These are phyloP conservation scores for Leguminivora glycinivorella DNA, from an alignment of 1,140 invertebrate species.

Conservation along the genomic window DNA sequence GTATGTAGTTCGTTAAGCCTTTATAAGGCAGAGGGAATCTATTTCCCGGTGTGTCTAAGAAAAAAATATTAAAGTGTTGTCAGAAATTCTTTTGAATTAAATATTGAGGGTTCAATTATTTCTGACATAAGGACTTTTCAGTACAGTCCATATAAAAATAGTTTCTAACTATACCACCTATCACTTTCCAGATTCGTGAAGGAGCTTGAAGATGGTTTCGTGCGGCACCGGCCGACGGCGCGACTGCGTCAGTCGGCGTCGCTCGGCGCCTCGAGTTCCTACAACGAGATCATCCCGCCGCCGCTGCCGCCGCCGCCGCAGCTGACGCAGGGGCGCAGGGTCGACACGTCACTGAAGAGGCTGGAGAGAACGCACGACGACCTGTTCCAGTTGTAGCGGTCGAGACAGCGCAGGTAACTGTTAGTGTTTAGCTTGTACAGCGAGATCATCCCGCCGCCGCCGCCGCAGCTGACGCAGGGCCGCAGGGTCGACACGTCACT, in stretches of 20 bases:
- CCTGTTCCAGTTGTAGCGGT: constrained; percentile 93
- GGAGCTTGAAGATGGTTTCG: constrained; percentile 78
- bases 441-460: constrained; percentile 71
- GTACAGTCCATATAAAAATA: not conserved
- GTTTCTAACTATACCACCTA: not conserved
- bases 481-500: constrained; percentile 87
- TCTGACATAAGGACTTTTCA: no score
- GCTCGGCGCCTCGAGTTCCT: constrained; percentile 69
- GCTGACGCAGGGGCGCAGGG: constrained; percentile 87
- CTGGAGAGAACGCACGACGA: constrained; percentile 92
- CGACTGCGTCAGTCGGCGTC: constrained; percentile 80
- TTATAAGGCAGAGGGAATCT: no score
- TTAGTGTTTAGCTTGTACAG: no score
- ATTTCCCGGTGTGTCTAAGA: no score
- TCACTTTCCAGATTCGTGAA: constrained; percentile 77
- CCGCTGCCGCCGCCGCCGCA: constrained; percentile 80
- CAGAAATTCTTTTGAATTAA: no score
- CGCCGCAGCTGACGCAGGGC: constrained; percentile 87
- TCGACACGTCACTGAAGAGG: constrained; percentile 88
- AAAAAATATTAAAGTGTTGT: no score
- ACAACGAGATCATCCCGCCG: constrained; percentile 69
- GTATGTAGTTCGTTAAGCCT: no score
- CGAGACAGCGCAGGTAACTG: constrained; percentile 69
- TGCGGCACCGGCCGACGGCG: constrained; percentile 77
- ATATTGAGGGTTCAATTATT: no score